Base-by-base conservation (phyloP, 2,888 invertebrate species). In the Galerucella pusilla region DNA sequence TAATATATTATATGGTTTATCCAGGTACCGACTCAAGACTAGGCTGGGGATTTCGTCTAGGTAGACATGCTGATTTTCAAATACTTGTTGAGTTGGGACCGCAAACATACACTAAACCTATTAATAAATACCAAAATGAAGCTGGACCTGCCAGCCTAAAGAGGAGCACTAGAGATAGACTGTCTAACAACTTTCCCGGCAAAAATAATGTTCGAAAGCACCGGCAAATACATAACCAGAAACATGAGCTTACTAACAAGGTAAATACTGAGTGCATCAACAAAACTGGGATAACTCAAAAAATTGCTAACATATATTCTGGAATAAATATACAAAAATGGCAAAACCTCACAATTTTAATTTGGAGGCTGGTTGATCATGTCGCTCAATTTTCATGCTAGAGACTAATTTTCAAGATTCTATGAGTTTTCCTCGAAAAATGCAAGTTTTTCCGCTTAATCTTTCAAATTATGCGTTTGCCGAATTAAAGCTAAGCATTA, bases 11-110 rank as follows among this genome's bases (percentile, higher is more conserved):
- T 35, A 7, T 35, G 35, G 35, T 54, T 66, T 49, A 16, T 52
- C 45, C 87, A 95, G 95, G 95, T 54, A 94, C 94, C 6, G 95
- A 95, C 84, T 94, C 94, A 0, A 90, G 94, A 35, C 84, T 95
- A 11, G 95, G 95, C 0, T 91, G 95, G 81, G 95, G 95, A 0
- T 95, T 94, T 84, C 91, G 94, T 1, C 89, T 95, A 61, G 95
- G 95, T 0, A 92, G 94, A 83, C 93, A 95, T 85, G 95, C 95
- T 0, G 95, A 95, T 86, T 93, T 95, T 83, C 95, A 95, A 84
- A 90, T 95, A 2, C 83, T 94, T 80, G 84, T 94, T 1, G 95
- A 95, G 84, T 85, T 95, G 42, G 95, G 95, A 0, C 95, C 95
- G 0, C 95, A 95, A 85, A 92, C 90, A 1, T 91, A 94, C 77